Base-by-base conservation (phyloP, 2,797 vertebrate genomes). In the Brachyalestes nurse region DNA sequence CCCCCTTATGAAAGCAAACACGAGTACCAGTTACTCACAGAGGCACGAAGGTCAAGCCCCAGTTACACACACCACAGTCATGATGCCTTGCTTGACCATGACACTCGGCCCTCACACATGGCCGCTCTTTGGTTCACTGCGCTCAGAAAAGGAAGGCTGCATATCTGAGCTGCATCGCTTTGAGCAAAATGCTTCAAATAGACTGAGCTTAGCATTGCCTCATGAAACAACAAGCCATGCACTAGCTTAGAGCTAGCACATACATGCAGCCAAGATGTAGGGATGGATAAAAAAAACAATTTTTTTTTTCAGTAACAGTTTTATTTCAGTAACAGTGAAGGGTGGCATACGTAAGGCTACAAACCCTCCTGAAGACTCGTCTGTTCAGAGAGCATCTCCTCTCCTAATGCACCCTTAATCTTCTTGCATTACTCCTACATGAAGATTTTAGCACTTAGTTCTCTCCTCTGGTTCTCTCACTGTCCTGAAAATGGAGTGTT, bases 41-140 rank as follows among this genome's bases (percentile, higher is more conserved):
- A 51, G 57, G 62, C 38, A 47, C 72, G 60, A 78, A 80, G 72
- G 71, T 86, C 80, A 74, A 21, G 57, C 76, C 84, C 75, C 67
- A 83, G 87, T 83, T 88, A 77, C 86, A 83, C 87, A 85, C 82
- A 74, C 16, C 45, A 88, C 86, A 81, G 82, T 81, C 77, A 74
- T 82, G 86, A 74, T 86, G 85, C 79, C 79, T 81, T 87, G 34
- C 79, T 87, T 87, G 85, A 87, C 85, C 82, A 75, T 83, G 88
- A 45, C 79, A 89, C 75, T 85, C 72, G 75, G 57, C 75, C 64
- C 81, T 91, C 89, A 92, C 90, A 91, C 91, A 87, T 88, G 88
- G 86, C 83, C 89, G 86, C 84, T 80, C 87, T 83, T 86, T 25
- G 4, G 78, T 84, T 21, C 17, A 84, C 71, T 58, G 17, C 16